A percentile compares a stretch with the other conserved stretches of the same genome.
These are phyloP conservation scores for Drosophila ochracea DNA, from an alignment of 2,888 invertebrate genomes.

Conservation along the genomic window DNA sequence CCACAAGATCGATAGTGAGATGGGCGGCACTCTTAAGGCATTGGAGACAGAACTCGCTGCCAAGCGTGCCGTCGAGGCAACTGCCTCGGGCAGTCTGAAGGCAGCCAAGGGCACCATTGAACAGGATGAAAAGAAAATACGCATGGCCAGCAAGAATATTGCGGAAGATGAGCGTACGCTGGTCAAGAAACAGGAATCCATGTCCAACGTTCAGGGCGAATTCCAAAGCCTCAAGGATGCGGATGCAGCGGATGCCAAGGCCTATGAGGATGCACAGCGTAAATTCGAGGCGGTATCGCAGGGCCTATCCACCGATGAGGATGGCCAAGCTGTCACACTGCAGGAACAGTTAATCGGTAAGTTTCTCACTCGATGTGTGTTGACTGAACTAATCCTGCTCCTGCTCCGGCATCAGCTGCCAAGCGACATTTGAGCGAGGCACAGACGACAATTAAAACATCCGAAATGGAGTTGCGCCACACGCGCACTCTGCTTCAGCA, in stretches of 20 bases:
- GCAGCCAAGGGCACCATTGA: slow-evolving; percentile 89
- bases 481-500: slow-evolving; percentile 88
- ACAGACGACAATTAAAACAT: slow-evolving; percentile 91
- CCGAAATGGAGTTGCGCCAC: slow-evolving; percentile 90
- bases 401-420: slow-evolving; percentile 86
- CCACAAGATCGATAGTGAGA: slow-evolving; percentile 89
- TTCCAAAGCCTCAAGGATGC: slow-evolving; percentile 90
- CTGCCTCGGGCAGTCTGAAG: slow-evolving; percentile 88
- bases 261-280: slow-evolving; percentile 90
- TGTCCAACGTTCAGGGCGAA: slow-evolving; percentile 87
- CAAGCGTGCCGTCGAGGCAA: slow-evolving; percentile 89
- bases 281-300: slow-evolving; percentile 93
- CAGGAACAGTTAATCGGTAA: slow-evolving; percentile 95
- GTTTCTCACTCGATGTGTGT: slow-evolving; percentile 34
- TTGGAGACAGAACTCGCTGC: slow-evolving; percentile 88
- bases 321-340: slow-evolving; percentile 92
- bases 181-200: slow-evolving; percentile 87
- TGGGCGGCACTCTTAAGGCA: slow-evolving; percentile 88
- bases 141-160: slow-evolving; percentile 88
- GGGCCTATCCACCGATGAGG: slow-evolving; percentile 92
- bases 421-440: slow-evolving; percentile 91
- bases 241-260: slow-evolving; percentile 89
- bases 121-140: slow-evolving; percentile 89
- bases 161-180: slow-evolving; percentile 89
- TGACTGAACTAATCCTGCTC: background rate